These are phyloP conservation scores for Ormyrus nitidulus DNA, from an alignment of 2,888 invertebrate species.

Conservation along the genomic window DNA sequence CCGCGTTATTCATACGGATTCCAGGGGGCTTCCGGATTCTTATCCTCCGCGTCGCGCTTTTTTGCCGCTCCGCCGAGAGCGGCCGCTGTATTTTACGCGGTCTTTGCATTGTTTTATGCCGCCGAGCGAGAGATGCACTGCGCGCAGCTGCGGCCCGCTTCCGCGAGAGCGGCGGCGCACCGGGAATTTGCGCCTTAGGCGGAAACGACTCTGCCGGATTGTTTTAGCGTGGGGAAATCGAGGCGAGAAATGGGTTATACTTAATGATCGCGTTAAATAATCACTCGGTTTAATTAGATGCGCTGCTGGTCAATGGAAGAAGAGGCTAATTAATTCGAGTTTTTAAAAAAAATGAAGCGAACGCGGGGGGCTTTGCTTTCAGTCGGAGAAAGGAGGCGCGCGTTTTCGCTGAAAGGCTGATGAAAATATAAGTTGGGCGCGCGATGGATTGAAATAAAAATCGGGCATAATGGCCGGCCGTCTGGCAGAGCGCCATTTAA, in stretches of 20 bases:
- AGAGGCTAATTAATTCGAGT: too few species aligned
- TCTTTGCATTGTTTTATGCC: constrained; percentile 32
- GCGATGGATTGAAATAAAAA: constrained; percentile 70
- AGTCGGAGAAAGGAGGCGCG: constrained; percentile 48
- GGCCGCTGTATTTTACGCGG: constrained; percentile 11
- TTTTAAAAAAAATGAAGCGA: neutral
- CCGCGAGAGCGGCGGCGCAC: neutral
- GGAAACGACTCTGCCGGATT: neutral
- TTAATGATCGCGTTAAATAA: constrained; percentile 10
- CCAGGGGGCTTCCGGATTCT: neutral
- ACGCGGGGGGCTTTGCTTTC: constrained; percentile 48
- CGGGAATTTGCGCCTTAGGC: constrained; percentile 5
- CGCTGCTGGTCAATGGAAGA: too few species aligned
- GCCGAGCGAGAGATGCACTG: constrained; percentile 24
- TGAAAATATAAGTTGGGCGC: constrained; percentile 74
- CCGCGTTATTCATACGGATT: constrained; percentile 38
- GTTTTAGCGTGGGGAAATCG: neutral
- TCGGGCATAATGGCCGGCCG: constrained; percentile 58
- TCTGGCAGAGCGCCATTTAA: constrained; percentile 63
- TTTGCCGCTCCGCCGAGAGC: neutral
- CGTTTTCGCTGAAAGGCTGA: constrained; percentile 67
- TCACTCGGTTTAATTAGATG: neutral
- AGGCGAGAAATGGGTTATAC: neutral
- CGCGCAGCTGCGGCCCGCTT: constrained; percentile 7
- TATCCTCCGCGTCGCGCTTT: neutral